Evolutionary conservation across 2,113 vertebrate genomes (phyloP).

Genomic region (Vimba vimba): DNA sequence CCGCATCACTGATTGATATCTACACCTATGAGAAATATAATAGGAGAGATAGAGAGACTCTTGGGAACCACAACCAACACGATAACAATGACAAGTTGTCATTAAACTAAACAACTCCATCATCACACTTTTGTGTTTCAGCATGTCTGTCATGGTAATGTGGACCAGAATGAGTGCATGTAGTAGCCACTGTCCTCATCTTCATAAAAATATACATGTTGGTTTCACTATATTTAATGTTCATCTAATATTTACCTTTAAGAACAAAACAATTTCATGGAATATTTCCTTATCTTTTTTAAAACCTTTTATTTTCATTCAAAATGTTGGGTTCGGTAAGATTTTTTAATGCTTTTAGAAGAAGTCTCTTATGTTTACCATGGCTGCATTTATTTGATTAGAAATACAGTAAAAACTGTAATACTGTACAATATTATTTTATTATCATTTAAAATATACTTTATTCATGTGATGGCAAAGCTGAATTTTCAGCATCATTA

Average conservation of each 20-base stretch:
- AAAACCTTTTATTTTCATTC: neutral
- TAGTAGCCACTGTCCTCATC: neutral
- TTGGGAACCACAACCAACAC: constrained; percentile 45
- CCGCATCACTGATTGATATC: neutral
- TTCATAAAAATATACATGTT: neutral
- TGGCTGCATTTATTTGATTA: neutral
- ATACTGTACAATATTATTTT: neutral
- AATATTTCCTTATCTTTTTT: neutral
- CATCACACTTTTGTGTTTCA: constrained; percentile 26
- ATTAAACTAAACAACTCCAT: constrained; percentile 56
- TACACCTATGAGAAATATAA: neutral
- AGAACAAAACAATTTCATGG: neutral
- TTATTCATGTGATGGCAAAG: neutral
- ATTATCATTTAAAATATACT: neutral
- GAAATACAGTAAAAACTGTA: neutral
- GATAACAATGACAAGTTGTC: constrained; percentile 58
- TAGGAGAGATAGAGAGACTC: constrained; percentile 37
- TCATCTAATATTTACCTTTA: neutral
- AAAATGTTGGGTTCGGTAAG: too few relatives aligned
- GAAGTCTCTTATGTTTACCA: neutral
- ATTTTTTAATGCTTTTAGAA: neutral
- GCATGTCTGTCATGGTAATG: constrained; percentile 31
- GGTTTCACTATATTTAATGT: neutral
- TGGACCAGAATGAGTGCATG: neutral
- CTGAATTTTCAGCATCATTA: neutral